These are phyloP conservation scores for Myotis brandtii DNA, from an alignment of 2,113 vertebrate species.

Conservation along the genomic window DNA sequence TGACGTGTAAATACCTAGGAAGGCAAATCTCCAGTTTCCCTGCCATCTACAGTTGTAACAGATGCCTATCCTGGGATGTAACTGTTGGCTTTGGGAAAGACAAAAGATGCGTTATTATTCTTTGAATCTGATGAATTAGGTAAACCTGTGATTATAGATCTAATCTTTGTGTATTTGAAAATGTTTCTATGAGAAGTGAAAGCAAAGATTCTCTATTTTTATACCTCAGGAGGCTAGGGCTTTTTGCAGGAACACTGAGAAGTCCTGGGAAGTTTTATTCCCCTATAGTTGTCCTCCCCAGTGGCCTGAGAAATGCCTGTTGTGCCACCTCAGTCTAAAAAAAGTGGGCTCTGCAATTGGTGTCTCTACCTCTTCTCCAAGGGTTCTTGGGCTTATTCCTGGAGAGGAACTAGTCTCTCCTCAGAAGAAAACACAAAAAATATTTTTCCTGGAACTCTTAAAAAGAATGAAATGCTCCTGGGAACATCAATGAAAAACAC, in stretches of 20 bases:
- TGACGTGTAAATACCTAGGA: neutral
- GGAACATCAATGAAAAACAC: neutral
- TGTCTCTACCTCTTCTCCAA: neutral
- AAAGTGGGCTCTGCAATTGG: neutral
- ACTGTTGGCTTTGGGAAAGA: neutral
- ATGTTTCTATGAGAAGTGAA: neutral
- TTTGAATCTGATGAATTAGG: neutral
- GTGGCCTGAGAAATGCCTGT: neutral
- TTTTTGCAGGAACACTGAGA: neutral
- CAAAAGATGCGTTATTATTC: neutral
- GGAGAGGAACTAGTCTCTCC: neutral
- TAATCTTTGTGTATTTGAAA: neutral
- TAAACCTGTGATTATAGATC: neutral
- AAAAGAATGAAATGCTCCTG: neutral
- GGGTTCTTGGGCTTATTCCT: neutral
- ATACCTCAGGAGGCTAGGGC: neutral
- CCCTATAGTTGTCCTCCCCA: neutral
- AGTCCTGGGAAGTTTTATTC: neutral
- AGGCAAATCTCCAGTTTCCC: neutral
- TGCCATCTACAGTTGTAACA: neutral
- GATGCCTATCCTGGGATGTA: neutral
- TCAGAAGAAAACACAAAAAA: neutral
- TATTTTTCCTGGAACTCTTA: conserved; percentile 14
- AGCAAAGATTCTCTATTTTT: neutral
- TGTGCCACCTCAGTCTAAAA: neutral